Percentiles rank a stretch among this genome's conserved stretches.
phyloP scores from a whole-genome alignment of 1,140 invertebrate species.

The Chlorops oryzae region DNA sequence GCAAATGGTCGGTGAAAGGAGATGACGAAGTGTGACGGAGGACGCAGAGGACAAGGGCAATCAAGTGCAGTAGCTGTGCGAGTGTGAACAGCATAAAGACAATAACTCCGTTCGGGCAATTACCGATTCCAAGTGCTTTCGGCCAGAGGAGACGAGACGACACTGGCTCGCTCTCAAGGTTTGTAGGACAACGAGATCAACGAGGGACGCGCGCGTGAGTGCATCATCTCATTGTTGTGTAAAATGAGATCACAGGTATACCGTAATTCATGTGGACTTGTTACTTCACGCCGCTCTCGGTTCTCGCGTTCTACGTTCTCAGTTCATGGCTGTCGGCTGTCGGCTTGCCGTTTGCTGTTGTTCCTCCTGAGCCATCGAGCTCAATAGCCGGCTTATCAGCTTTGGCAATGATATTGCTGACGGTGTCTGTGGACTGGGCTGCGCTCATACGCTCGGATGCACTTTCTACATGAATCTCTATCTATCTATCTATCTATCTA shows the following conservation, averaged over 20 bases:
- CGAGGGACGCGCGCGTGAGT: conserved; percentile 13
- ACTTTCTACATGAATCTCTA: background rate
- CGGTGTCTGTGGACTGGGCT: background rate
- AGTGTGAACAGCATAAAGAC: conserved; percentile 47
- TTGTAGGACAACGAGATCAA: too few relatives aligned
- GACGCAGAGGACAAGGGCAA: background rate
- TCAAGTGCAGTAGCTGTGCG: conserved; percentile 33
- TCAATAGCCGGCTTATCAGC: conserved; percentile 42
- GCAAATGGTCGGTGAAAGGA: too few relatives aligned
- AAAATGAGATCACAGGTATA: conserved; percentile 41
- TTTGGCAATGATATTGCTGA: conserved; percentile 15
- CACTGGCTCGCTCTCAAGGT: too few relatives aligned
- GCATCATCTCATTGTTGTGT: conserved; percentile 18
- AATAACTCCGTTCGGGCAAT: too few relatives aligned
- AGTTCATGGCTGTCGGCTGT: background rate
- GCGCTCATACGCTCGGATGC: background rate
- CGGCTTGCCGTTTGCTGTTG: background rate
- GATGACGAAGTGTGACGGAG: too few relatives aligned
- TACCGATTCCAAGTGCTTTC: too few relatives aligned
- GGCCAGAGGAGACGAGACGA: too few relatives aligned
- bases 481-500: background rate
- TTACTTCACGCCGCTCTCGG: too few relatives aligned
- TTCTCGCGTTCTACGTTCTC: too few relatives aligned
- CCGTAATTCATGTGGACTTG: background rate
- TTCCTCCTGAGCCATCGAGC: too few relatives aligned